Conservation (phyloP, 2,888 invertebrate species). For the Synergus itoensis region DNA sequence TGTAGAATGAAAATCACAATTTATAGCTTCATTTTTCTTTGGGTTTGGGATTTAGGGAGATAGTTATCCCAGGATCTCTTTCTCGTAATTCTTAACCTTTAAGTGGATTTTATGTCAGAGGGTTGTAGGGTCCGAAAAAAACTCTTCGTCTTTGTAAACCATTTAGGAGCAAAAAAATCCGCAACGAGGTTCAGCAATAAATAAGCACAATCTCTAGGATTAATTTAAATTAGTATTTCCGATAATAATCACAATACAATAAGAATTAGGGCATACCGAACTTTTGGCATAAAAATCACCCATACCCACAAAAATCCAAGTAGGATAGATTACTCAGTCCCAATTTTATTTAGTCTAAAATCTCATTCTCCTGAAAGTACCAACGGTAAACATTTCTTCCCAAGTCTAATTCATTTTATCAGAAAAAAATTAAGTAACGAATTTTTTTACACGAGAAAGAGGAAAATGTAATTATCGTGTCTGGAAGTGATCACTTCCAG, state of each 20-base stretch:
- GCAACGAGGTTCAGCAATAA: not conserved
- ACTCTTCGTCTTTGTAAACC: conserved; percentile 1
- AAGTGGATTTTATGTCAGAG: conserved; percentile 32
- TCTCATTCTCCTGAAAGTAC: not conserved
- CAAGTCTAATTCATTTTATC: not conserved
- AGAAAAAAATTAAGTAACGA: not conserved
- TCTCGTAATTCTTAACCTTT: conserved; percentile 30
- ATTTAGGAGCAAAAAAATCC: conserved; percentile 8
- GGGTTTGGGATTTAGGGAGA: not conserved
- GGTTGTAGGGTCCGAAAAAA: not conserved
- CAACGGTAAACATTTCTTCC: not conserved
- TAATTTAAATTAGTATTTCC: not conserved
- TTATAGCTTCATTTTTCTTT: conserved; percentile 1
- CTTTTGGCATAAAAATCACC: no score
- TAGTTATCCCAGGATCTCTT: conserved; percentile 16
- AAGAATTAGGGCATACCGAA: no score
- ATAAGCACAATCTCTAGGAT: not conserved
- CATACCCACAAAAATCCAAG: no score
- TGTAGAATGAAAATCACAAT: not conserved
- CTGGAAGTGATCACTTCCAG: conserved; percentile 6
- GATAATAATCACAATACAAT: no score
- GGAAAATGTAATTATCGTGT: not conserved
- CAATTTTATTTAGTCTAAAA: not conserved
- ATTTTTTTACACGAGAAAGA: conserved; percentile 1
- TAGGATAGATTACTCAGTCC: not conserved